phyloP scores from a whole-genome alignment of 2,113 vertebrate species.

The Pelobates fuscus region DNA sequence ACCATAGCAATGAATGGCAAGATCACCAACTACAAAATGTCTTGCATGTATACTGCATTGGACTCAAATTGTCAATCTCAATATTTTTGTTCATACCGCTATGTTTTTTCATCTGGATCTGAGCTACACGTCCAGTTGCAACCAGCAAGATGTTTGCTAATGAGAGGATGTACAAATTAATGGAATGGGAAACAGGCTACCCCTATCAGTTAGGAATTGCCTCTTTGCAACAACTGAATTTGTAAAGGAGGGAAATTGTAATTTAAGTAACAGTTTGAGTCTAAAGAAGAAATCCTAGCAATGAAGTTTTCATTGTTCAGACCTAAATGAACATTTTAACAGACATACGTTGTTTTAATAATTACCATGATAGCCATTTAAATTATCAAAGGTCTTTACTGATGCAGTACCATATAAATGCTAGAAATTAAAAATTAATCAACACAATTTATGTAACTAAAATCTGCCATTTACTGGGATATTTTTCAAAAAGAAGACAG shows the following conservation, averaged over 20 bases:
- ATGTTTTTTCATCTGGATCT: too few relatives aligned
- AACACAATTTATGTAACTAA: slow-evolving; percentile 91
- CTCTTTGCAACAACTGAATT: slow-evolving; percentile 57
- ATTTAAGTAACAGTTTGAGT: slow-evolving; percentile 32
- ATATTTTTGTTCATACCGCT: too few relatives aligned
- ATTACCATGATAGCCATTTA: slow-evolving; percentile 90
- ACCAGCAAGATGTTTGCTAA: too few relatives aligned
- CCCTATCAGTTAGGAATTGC: too few relatives aligned
- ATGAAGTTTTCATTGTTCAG: slow-evolving; percentile 61
- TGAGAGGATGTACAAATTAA: too few relatives aligned
- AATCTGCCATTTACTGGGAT: slow-evolving; percentile 88
- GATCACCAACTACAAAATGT: too few relatives aligned
- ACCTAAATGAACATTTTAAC: slow-evolving; percentile 74
- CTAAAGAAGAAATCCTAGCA: slow-evolving; percentile 65
- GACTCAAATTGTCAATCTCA: too few relatives aligned
- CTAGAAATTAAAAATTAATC: slow-evolving; percentile 93
- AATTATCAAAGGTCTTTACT: slow-evolving; percentile 92
- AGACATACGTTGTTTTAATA: slow-evolving; percentile 74
- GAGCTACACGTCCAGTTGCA: too few relatives aligned
- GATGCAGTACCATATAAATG: slow-evolving; percentile 76
- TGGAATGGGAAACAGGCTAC: too few relatives aligned
- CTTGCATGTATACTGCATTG: too few relatives aligned
- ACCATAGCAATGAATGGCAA: too few relatives aligned
- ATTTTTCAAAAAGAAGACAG: slow-evolving; percentile 97
- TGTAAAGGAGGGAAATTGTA: slow-evolving; percentile 16